These are phyloP conservation scores for Galago senegalensis DNA, from an alignment of 2,797 vertebrate genomes.

Conservation along the genomic window DNA sequence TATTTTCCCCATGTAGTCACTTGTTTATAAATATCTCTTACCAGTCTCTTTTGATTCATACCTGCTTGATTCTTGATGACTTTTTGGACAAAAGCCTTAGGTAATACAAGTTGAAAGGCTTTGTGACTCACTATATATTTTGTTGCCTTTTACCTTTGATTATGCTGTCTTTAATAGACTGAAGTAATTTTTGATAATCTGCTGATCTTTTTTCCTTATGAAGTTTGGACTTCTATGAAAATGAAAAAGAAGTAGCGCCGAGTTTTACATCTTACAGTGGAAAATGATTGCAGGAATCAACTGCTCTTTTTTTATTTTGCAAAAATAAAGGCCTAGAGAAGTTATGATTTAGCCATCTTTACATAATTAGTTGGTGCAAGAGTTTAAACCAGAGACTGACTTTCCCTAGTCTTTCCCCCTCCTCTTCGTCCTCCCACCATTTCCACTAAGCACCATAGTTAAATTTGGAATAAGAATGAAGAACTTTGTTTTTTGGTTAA, in stretches of 20 bases:
- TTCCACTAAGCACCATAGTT: neutral
- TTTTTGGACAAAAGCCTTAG: neutral
- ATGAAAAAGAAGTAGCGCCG: neutral
- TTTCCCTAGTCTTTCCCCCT: neutral
- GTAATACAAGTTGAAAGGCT: neutral
- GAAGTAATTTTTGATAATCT: conserved; percentile 23
- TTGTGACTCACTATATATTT: conserved; percentile 24
- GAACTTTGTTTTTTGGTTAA: conserved; percentile 43
- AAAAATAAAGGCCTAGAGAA: neutral
- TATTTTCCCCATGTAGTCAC: neutral
- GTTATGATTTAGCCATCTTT: neutral
- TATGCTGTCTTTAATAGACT: neutral
- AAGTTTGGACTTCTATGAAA: neutral
- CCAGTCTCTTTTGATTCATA: neutral
- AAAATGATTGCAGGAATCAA: neutral
- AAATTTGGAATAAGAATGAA: conserved; percentile 47
- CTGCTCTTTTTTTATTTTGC: neutral
- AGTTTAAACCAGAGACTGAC: neutral
- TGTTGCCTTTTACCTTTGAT: neutral
- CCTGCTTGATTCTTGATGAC: conserved; percentile 33
- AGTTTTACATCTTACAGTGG: neutral
- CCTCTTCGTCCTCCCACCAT: neutral
- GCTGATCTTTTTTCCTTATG: neutral
- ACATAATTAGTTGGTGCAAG: too few species aligned
- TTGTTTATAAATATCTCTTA: neutral